Percentiles rank a stretch among this genome's conserved stretches.
These are phyloP conservation scores for Palloptera scutellata DNA, from an alignment of 2,888 invertebrate genomes.

Conservation along the genomic window DNA sequence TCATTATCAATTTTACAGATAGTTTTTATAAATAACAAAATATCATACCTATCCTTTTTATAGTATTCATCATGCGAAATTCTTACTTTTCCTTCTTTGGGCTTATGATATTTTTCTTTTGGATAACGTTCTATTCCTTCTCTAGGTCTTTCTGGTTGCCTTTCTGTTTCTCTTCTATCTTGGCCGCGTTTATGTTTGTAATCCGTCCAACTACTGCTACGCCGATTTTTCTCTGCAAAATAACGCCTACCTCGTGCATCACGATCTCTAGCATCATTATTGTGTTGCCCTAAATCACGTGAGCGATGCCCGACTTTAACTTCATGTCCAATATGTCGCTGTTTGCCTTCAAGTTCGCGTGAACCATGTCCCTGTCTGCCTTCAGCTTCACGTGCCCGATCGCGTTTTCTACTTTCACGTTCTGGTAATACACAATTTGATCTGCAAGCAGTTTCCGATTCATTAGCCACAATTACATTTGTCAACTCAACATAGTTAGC, in stretches of 20 bases:
- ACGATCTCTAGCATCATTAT: not conserved
- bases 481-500: not conserved
- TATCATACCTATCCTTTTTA: too few species aligned
- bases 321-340: not conserved
- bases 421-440: not conserved
- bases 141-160: too few species aligned
- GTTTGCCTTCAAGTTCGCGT: not conserved
- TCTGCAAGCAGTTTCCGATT: not conserved
- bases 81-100: too few species aligned
- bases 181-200: not conserved
- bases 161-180: too few species aligned
- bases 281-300: not conserved
- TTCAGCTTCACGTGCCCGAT: too few species aligned
- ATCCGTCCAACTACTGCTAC: not conserved
- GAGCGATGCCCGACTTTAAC: too few species aligned
- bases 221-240: not conserved
- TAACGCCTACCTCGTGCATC: not conserved
- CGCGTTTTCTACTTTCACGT: not conserved
- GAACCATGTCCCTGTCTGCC: not conserved
- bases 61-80: too few species aligned
- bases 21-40: too few species aligned
- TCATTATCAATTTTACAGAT: too few species aligned
- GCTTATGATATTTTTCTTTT: too few species aligned
- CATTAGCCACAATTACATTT: not conserved
- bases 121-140: too few species aligned